These are phyloP conservation scores for Phaethornis superciliosus DNA, from an alignment of 2,113 vertebrate species.

Conservation along the genomic window DNA sequence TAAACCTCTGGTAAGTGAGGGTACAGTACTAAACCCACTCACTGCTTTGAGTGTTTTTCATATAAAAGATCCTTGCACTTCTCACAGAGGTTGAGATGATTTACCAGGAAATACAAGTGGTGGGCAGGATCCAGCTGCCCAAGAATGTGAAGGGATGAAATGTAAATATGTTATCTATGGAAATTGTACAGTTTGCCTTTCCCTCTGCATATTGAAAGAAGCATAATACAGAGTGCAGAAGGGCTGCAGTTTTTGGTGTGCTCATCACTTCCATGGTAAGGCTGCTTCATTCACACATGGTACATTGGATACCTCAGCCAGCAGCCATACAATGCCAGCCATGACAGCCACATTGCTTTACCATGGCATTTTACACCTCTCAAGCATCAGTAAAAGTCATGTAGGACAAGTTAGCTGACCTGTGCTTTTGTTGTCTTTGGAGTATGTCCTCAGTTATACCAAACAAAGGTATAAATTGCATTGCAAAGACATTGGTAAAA, in stretches of 20 bases:
- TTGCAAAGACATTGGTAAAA: not conserved
- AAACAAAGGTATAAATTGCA: not conserved
- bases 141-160: not conserved
- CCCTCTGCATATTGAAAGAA: not conserved
- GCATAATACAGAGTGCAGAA: not conserved
- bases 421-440: not conserved
- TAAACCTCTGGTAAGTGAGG: not conserved
- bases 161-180: not conserved
- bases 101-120: not conserved
- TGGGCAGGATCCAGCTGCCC: not conserved
- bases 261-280: not conserved
- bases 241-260: not conserved
- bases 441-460: not conserved
- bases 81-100: not conserved
- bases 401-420: not conserved
- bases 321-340: not conserved
- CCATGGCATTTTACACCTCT: not conserved
- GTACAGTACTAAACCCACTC: not conserved
- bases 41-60: not conserved
- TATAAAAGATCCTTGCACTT: not conserved
- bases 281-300: accelerated
- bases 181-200: not conserved
- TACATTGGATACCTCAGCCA: not conserved
- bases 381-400: not conserved
- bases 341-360: not conserved